Evolutionary conservation across 2,888 invertebrate genomes (phyloP), one percentile per base, ranked within the genome.

Genomic region (Mylabris sibirica): DNA sequence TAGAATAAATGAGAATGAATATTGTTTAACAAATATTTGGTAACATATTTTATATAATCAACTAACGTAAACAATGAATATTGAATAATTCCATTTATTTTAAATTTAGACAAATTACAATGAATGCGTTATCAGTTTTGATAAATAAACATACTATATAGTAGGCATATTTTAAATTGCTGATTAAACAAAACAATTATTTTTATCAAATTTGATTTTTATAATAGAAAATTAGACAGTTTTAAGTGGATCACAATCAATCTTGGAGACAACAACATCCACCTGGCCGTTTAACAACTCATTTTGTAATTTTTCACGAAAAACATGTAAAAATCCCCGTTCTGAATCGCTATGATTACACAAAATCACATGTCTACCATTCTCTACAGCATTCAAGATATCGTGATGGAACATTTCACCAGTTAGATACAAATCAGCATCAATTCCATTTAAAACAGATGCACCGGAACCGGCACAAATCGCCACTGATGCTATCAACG

Each of bases 351-450:
- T 95, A 84, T 98, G 98, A 84, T 97, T 97, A 73, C 95, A 95
- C 20, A 98, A 86, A 78, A 98, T 92, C 0, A 98, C 96, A 67
- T 91, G 90, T 17, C 89, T 89, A 34, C 93, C 92, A 65, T 88
- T 90, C 77, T 96, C 95, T 26, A 91, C 88, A 0, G 95, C 96
- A 79, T 98, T 95, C 41, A 98, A 87, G 0, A 97, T 85, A 74
- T 98, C 97, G 81, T 98, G 98, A 84, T 98, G 98, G 1, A 94
- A 89, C 97, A 98, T 97, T 88, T 98, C 98, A 9, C 92, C 94
- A 17, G 97, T 97, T 41, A 98, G 83, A 79, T 93, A 94, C 14
- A 98, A 86, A 85, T 97, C 95, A 2, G 93, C 95, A 20, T 83
- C 68, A 0, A 91, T 87, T 14, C 89, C 90, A 73, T 90, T 90